These are phyloP conservation scores for Theretra japonica DNA, from an alignment of 2,888 invertebrate genomes.

Conservation along the genomic window DNA sequence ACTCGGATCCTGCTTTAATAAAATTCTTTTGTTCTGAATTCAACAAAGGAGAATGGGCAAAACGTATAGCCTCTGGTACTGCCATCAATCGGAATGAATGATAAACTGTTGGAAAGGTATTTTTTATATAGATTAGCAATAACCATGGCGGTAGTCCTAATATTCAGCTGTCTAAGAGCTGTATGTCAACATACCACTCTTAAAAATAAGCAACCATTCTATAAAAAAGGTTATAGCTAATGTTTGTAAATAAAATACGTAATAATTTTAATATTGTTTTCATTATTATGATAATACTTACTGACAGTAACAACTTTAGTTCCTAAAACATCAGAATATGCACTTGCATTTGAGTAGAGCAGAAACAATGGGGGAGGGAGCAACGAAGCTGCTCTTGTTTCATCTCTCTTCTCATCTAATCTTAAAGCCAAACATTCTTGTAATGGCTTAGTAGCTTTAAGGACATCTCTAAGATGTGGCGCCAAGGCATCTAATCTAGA, in stretches of 20 bases:
- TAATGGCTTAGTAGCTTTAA: slow-evolving; percentile 92
- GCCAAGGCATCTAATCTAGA: slow-evolving; percentile 92
- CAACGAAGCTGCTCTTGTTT: slow-evolving; percentile 89
- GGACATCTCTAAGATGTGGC: slow-evolving; percentile 87
- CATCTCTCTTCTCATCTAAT: slow-evolving; percentile 90
- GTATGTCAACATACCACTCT: too few species aligned
- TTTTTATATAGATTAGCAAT: too few species aligned
- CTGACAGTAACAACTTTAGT: slow-evolving; percentile 72
- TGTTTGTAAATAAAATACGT: background rate
- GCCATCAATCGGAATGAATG: too few species aligned
- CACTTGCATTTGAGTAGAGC: slow-evolving; percentile 93
- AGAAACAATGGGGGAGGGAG: slow-evolving; percentile 94
- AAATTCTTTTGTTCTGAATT: too few species aligned
- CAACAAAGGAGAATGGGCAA: too few species aligned
- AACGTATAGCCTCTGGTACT: too few species aligned
- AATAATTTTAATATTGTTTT: background rate
- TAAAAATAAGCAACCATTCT: too few species aligned
- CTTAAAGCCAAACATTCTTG: slow-evolving; percentile 94
- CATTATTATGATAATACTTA: slow-evolving; percentile 52
- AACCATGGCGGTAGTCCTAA: too few species aligned
- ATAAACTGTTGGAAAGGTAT: too few species aligned
- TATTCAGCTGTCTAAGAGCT: too few species aligned
- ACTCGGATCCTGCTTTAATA: too few species aligned
- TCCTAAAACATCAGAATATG: slow-evolving; percentile 92
- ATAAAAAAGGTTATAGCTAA: too few species aligned